These are phyloP conservation scores for Abscondita cerata DNA, from an alignment of 2,888 invertebrate genomes.

Conservation along the genomic window DNA sequence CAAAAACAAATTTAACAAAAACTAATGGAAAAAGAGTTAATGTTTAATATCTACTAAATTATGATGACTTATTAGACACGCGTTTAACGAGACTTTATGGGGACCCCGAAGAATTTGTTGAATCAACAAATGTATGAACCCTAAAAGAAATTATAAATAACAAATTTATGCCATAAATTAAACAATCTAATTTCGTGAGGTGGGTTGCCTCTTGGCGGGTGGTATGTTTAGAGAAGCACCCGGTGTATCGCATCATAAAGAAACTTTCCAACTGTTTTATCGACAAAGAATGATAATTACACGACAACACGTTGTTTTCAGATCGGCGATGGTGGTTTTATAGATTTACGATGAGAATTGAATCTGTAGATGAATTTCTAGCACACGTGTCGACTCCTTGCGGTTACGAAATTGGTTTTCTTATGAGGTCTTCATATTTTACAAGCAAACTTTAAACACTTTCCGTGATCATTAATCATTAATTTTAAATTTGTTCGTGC, in stretches of 20 bases:
- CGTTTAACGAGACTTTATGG: not conserved
- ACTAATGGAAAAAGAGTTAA: no score
- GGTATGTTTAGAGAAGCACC: constrained; percentile 57
- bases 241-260: constrained; percentile 53
- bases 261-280: constrained; percentile 55
- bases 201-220: constrained; percentile 50
- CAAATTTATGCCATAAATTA: constrained; percentile 46
- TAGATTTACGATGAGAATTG: constrained; percentile 33
- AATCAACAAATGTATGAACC: constrained; percentile 1
- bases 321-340: constrained; percentile 40
- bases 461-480: not conserved
- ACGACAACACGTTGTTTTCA: constrained; percentile 58
- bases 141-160: constrained; percentile 24
- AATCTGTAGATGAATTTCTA: constrained; percentile 19
- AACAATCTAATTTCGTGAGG: constrained; percentile 44
- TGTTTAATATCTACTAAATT: no score
- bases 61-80: no score
- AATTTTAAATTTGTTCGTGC: not conserved
- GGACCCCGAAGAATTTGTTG: not conserved
- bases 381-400: constrained; percentile 25
- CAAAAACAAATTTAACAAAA: no score
- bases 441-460: constrained; percentile 14
- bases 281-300: constrained; percentile 58
- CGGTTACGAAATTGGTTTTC: constrained; percentile 24
- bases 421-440: constrained; percentile 26